A percentile compares a stretch with the other conserved stretches of the same genome.
These are phyloP conservation scores for Gorsachius goisagi DNA, from an alignment of 2,113 vertebrate species.

Conservation along the genomic window DNA sequence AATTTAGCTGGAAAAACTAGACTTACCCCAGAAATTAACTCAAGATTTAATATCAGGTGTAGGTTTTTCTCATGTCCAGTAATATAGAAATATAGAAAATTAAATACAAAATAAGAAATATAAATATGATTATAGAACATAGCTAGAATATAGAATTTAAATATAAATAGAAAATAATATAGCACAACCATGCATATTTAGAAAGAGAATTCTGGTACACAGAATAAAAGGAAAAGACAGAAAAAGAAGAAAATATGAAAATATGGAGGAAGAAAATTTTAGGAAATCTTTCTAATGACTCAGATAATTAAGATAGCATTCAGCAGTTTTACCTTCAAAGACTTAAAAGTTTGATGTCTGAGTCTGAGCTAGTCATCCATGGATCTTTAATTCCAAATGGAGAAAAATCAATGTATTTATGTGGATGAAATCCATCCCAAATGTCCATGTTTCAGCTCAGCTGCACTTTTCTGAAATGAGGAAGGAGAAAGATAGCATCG, in stretches of 20 bases:
- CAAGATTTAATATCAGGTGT: neutral
- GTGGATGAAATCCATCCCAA: neutral
- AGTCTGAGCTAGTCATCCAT: neutral
- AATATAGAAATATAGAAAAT: neutral
- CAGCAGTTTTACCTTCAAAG: neutral
- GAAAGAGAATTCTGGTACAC: neutral
- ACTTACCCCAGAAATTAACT: neutral
- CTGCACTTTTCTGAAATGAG: neutral
- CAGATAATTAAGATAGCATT: neutral
- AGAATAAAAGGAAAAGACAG: neutral
- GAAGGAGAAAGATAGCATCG: neutral
- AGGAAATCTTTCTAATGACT: neutral
- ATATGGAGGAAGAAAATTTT: neutral
- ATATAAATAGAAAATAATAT: neutral
- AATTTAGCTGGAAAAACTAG: neutral
- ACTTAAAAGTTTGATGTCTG: neutral
- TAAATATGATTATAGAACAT: neutral
- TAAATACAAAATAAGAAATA: neutral
- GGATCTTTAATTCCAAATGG: neutral
- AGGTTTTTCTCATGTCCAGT: neutral
- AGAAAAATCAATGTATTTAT: neutral
- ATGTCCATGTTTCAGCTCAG: neutral
- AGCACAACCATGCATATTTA: neutral
- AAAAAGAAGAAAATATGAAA: neutral
- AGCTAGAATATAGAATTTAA: neutral